Evolutionary conservation across 2,113 vertebrate genomes (phyloP).

Genomic region (Dendropsophus ebraccatus): DNA sequence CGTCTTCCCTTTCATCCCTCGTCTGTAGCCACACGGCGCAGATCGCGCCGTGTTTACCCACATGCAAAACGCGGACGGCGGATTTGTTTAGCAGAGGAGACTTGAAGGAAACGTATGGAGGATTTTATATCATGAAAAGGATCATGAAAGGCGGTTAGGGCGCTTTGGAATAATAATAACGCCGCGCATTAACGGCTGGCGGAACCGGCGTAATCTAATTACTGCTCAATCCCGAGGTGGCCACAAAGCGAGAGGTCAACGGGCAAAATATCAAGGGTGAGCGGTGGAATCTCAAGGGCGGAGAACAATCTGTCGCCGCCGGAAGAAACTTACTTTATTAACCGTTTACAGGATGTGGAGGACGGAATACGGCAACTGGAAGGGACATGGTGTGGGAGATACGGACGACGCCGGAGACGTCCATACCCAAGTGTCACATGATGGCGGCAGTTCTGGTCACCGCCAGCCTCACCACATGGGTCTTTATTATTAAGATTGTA

Average conservation of each 20-base stretch:
- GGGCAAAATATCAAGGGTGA: background rate
- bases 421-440: too few relatives aligned
- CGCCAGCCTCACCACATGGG: too few relatives aligned
- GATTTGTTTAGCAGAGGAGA: constrained; percentile 2
- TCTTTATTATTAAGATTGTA: too few relatives aligned
- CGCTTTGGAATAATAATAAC: background rate
- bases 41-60: constrained; percentile 28
- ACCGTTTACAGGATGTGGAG: background rate
- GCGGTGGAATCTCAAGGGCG: background rate
- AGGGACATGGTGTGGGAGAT: background rate
- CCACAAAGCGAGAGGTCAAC: background rate
- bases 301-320: background rate
- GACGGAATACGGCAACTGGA: background rate
- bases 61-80: background rate
- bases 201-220: background rate
- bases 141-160: background rate
- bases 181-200: background rate
- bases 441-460: too few relatives aligned
- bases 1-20: constrained; percentile 52
- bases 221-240: background rate
- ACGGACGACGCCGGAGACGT: too few relatives aligned
- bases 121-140: background rate
- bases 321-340: background rate
- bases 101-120: constrained; percentile 9
- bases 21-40: background rate